These are phyloP conservation scores for Sciurus niger DNA, from an alignment of 2,113 vertebrate genomes.

Conservation along the genomic window DNA sequence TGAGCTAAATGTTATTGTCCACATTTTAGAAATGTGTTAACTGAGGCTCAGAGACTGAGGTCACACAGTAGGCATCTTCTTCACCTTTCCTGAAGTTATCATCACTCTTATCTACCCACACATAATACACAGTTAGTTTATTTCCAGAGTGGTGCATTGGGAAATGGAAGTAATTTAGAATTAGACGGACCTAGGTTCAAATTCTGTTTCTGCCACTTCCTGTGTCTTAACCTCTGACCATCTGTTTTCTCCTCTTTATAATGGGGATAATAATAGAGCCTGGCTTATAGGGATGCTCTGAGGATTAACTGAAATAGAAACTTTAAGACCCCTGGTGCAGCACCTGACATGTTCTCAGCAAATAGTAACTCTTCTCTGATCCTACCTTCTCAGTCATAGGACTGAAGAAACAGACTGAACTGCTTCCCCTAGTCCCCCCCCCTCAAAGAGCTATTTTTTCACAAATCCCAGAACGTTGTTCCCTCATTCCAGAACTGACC, in stretches of 20 bases:
- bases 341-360: constrained; percentile 13
- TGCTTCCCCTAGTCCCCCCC: neutral
- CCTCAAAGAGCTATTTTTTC: constrained; percentile 36
- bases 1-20: neutral
- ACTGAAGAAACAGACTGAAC: constrained; percentile 23
- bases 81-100: constrained; percentile 32
- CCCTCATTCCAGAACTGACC: constrained; percentile 49
- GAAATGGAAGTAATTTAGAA: neutral
- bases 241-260: constrained; percentile 21
- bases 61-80: neutral
- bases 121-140: neutral
- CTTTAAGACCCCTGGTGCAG: neutral
- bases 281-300: neutral
- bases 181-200: constrained; percentile 23
- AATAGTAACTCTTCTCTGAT: constrained; percentile 19
- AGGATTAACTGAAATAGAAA: constrained; percentile 57
- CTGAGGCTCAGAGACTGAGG: neutral
- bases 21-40: neutral
- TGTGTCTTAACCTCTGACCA: constrained; percentile 23
- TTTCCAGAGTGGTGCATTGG: neutral
- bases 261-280: neutral
- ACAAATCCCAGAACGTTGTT: constrained; percentile 32
- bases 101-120: neutral
- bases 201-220: constrained; percentile 28
- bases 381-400: constrained; percentile 11